Evolutionary conservation across 2,888 invertebrate species (phyloP).

Genomic region (Lepidochrysops patricia): DNA sequence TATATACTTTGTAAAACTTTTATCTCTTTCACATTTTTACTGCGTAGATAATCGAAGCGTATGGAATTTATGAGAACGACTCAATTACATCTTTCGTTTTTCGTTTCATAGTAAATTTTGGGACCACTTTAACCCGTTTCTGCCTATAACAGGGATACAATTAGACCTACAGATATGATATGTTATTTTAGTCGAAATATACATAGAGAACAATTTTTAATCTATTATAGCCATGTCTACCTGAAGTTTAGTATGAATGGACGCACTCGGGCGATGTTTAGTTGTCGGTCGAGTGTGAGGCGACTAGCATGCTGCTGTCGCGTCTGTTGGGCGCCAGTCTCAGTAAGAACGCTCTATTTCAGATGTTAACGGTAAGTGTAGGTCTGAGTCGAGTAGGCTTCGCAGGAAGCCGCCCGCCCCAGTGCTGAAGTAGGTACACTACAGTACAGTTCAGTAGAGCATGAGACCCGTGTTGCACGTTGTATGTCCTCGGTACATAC

Average conservation of each 20-base stretch:
- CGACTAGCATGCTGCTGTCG: slow-evolving; percentile 67
- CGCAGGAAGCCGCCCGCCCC: slow-evolving; percentile 22
- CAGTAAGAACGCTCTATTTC: slow-evolving; percentile 67
- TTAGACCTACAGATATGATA: slow-evolving; percentile 34
- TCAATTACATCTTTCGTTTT: slow-evolving; percentile 49
- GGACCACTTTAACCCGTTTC: slow-evolving; percentile 60
- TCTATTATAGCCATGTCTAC: slow-evolving; percentile 29
- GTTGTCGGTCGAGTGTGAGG: slow-evolving; percentile 42
- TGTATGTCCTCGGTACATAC: slow-evolving; percentile 32
- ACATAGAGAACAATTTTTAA: slow-evolving; percentile 23
- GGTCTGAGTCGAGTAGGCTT: slow-evolving; percentile 53
- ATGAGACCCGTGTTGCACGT: slow-evolving; percentile 34
- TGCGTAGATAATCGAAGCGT: slow-evolving; percentile 27
- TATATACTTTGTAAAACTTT: slow-evolving; percentile 21
- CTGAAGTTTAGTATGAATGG: slow-evolving; percentile 64
- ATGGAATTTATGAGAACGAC: slow-evolving; percentile 24
- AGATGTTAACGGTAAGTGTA: slow-evolving; percentile 74
- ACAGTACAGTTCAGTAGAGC: slow-evolving; percentile 29
- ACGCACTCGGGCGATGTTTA: slow-evolving; percentile 39
- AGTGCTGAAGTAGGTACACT: slow-evolving; percentile 27
- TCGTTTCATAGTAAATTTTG: slow-evolving; percentile 70
- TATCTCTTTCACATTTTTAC: slow-evolving; percentile 22
- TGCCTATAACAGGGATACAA: slow-evolving; percentile 35
- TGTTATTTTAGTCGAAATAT: slow-evolving; percentile 25
- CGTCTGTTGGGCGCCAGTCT: slow-evolving; percentile 54